phyloP scores from a whole-genome alignment of 2,113 vertebrate species.

The Vicugna pacos region DNA sequence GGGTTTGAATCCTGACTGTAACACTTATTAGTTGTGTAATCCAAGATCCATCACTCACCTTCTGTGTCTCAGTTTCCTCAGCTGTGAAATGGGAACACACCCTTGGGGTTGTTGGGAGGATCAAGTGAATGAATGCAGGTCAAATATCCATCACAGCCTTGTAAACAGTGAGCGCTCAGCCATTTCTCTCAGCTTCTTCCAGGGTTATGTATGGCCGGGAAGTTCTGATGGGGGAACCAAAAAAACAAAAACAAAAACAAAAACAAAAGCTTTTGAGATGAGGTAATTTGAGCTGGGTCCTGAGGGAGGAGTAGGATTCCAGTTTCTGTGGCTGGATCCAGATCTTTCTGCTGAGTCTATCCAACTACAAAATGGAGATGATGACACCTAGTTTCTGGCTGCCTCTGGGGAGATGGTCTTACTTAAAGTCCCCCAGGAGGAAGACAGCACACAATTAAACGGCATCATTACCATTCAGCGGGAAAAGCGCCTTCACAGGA shows the following conservation, averaged over 20 bases:
- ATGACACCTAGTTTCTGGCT: constrained; percentile 23
- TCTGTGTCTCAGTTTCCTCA: neutral
- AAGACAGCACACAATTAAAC: constrained; percentile 59
- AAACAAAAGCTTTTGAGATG: neutral
- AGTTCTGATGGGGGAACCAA: neutral
- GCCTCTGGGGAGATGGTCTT: neutral
- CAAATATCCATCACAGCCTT: too few species aligned
- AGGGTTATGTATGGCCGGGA: neutral
- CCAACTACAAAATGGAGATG: constrained; percentile 9
- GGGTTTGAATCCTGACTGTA: neutral
- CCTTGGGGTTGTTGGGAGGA: neutral
- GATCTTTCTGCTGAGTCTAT: constrained; percentile 6
- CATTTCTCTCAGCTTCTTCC: neutral
- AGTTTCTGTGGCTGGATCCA: neutral
- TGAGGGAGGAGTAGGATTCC: constrained; percentile 30
- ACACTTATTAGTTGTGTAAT: neutral
- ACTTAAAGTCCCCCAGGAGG: constrained; percentile 30
- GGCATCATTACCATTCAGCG: constrained; percentile 37
- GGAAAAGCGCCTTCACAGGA: constrained; percentile 56
- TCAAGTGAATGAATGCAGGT: neutral
- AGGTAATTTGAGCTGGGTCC: neutral
- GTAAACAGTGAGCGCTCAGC: neutral
- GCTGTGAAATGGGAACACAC: neutral
- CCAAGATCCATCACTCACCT: neutral
- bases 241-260: neutral